phyloP scores from a whole-genome alignment of 1,140 invertebrate species.

The Lasioglossum albipes region DNA sequence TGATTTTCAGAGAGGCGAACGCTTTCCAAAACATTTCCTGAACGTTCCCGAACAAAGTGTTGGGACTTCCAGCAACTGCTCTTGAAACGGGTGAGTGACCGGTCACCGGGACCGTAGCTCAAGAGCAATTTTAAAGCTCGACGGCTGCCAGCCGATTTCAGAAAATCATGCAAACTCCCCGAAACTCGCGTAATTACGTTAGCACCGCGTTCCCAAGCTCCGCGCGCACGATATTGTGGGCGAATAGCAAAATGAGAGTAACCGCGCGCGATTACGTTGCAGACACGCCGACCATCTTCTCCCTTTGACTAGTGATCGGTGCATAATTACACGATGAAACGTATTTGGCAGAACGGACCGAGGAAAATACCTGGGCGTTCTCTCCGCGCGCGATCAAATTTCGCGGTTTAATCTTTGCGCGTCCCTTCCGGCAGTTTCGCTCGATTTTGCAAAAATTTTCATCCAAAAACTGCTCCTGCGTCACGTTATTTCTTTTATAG shows the following conservation, averaged over 20 bases:
- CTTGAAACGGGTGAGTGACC: background rate
- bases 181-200: conserved; percentile 20
- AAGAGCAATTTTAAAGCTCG: conserved; percentile 21
- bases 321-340: background rate
- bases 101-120: background rate
- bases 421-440: too few relatives aligned
- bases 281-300: background rate
- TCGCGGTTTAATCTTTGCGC: too few relatives aligned
- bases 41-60: conserved; percentile 8
- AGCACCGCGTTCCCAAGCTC: background rate
- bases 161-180: conserved; percentile 27
- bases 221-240: too few relatives aligned
- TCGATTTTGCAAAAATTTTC: too few relatives aligned
- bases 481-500: too few relatives aligned
- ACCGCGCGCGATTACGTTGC: conserved; percentile 8
- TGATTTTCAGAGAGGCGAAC: too few relatives aligned
- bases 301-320: conserved; percentile 13
- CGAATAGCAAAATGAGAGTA: too few relatives aligned
- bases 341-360: too few relatives aligned
- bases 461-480: too few relatives aligned
- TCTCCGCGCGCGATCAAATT: too few relatives aligned
- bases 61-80: background rate
- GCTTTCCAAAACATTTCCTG: background rate
- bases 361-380: too few relatives aligned
- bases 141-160: background rate